Percentiles rank a stretch among this genome's conserved stretches.
phyloP scores from a whole-genome alignment of 1,140 invertebrate genomes.

The Euwallacea fornicatus region DNA sequence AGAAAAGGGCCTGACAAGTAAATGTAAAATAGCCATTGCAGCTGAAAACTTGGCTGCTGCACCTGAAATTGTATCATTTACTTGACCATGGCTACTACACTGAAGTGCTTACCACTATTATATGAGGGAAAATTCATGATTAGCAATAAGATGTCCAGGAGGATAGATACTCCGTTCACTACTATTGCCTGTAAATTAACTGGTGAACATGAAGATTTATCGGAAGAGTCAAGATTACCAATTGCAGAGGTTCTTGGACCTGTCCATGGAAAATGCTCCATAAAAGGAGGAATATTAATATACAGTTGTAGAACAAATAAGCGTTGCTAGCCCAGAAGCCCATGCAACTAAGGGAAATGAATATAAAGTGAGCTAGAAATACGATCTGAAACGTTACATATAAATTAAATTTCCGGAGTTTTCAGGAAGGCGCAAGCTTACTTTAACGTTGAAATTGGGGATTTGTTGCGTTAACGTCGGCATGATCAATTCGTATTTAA shows the following conservation, averaged over 20 bases:
- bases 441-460: conserved; percentile 36
- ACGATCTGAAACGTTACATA: conserved; percentile 28
- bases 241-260: conserved; percentile 35
- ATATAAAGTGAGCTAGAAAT: conserved; percentile 36
- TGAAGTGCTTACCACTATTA: conserved; percentile 21
- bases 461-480: conserved; percentile 30
- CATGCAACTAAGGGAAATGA: conserved; percentile 35
- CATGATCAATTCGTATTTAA: not conserved
- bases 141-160: conserved; percentile 36
- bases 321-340: conserved; percentile 30
- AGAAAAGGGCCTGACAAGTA: conserved; percentile 29
- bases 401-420: not conserved
- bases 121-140: conserved; percentile 33
- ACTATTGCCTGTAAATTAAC: conserved; percentile 33
- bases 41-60: conserved; percentile 35
- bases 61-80: conserved; percentile 19
- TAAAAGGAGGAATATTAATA: conserved; percentile 31
- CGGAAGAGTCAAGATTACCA: conserved; percentile 17
- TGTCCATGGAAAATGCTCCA: conserved; percentile 36
- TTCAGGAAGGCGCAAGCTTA: conserved; percentile 9
- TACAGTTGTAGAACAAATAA: conserved; percentile 36
- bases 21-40: conserved; percentile 37
- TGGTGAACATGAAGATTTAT: not conserved
- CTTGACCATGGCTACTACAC: not conserved
- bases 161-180: conserved; percentile 29